Percentiles rank a stretch among this genome's conserved stretches.
Conservation (phyloP, 1,140 invertebrate species). For the Sipha flava region DNA sequence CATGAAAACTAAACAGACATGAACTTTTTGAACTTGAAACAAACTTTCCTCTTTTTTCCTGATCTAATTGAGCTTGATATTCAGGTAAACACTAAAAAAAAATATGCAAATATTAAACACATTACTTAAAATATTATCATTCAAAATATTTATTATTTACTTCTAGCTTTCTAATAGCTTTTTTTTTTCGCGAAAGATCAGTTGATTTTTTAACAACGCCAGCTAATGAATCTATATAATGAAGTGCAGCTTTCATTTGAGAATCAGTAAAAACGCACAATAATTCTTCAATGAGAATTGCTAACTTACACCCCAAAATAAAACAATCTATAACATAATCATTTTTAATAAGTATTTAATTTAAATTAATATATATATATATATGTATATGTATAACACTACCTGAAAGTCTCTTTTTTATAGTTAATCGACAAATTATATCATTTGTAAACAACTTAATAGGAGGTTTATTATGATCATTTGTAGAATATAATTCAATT, state of each 20-base stretch:
- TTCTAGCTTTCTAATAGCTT: conserved; percentile 81
- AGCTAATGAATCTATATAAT: conserved; percentile 85
- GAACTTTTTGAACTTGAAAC: conserved; percentile 47
- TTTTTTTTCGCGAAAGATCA: conserved; percentile 69
- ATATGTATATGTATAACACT: conserved; percentile 24
- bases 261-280: conserved; percentile 97
- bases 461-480: conserved; percentile 73
- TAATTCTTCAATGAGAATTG: conserved; percentile 88
- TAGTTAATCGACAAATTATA: conserved; percentile 87
- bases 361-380: background rate
- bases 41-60: conserved; percentile 50
- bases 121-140: background rate
- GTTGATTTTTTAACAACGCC: conserved; percentile 77
- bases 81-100: conserved; percentile 60
- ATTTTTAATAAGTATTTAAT: background rate
- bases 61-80: conserved; percentile 66
- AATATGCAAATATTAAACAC: background rate
- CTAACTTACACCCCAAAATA: conserved; percentile 81
- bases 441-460: conserved; percentile 88
- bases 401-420: conserved; percentile 90
- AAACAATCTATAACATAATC: conserved; percentile 70
- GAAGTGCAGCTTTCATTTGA: conserved; percentile 87
- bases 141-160: conserved; percentile 46
- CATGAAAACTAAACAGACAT: conserved; percentile 75
- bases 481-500: conserved; percentile 82